Conservation (phyloP, 2,113 vertebrate species). For the Copsychus sechellarum region DNA sequence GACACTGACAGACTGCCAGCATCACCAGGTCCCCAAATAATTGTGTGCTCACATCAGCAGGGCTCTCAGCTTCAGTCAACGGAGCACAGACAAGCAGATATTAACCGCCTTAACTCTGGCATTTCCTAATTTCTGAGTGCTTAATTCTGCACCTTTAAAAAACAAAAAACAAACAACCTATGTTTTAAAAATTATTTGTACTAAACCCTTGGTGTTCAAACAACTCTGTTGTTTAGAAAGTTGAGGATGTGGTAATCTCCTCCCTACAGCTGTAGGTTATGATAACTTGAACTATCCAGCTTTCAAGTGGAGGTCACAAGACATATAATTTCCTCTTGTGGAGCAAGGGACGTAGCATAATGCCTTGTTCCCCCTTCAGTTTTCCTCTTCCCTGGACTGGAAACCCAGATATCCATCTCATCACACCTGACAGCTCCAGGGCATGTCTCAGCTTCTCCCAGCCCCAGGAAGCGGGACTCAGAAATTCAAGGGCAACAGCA, state of each 20-base stretch:
- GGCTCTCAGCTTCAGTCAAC: accelerated
- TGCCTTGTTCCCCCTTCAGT: background rate
- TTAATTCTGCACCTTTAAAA: background rate
- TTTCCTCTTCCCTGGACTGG: background rate
- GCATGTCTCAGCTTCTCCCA: background rate
- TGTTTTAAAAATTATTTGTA: background rate
- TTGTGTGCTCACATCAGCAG: background rate
- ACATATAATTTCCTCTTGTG: background rate
- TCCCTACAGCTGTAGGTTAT: conserved; percentile 36
- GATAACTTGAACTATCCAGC: conserved; percentile 26
- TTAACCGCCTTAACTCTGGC: background rate
- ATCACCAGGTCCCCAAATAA: background rate
- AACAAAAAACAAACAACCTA: conserved; percentile 8
- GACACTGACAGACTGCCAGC: background rate
- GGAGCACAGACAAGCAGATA: background rate
- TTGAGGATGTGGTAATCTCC: background rate
- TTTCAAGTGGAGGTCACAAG: conserved; percentile 23
- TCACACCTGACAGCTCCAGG: background rate
- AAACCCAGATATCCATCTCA: background rate
- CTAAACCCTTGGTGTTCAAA: conserved; percentile 21
- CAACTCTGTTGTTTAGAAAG: background rate
- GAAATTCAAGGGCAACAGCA: background rate
- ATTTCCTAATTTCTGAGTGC: background rate
- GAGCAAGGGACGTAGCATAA: background rate
- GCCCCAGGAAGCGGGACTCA: accelerated